Base-by-base conservation (phyloP, 92 coral and sea anemone genomes). In the Blastomussa wellsi region DNA sequence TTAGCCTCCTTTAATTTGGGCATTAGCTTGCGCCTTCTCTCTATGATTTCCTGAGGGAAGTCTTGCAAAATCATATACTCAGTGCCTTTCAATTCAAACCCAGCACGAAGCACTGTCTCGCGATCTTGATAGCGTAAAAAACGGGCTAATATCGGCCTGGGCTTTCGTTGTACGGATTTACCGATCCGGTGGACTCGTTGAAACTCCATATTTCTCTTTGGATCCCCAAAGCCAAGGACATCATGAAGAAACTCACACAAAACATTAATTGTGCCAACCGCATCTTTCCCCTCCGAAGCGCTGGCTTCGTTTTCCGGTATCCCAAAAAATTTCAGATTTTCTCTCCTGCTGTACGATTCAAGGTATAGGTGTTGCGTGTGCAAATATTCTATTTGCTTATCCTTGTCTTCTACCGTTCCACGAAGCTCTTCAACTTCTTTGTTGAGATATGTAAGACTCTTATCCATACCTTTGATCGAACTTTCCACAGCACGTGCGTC, bases 171-270 rank as follows among this genome's bases (percentile, higher is more conserved):
- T 48, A 76, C 64, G 64, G 66, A 76, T 19, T 44, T 76, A 26
- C 64, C 64, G 42, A 76, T 76, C 60, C 80, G 80, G 15, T 76
- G 80, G 31, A 41, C 52, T 55, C 64, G 66, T 70, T 70, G 76
- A 39, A 70, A 33, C 76, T 70, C 76, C 47, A 70, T 70, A 70
- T 39, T 70, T 17, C 47, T 70, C 16, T 39, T 33, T 70, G 76
- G 76, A 70, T 70, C 76, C 47, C 47, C 76, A 70, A 70, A 33
- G 26, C 76, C 76, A 33, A 70, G 39, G 47, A 70, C 76, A 70
- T n/a, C 12, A 33, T 70, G 41, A 33, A 70, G 39, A 70, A 24
- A 70, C 32, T 70, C 76, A 39, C 47, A 70, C 76, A 70, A 39
- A 70, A 70, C 76, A 33, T 70, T 35, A 33, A 33, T 4, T 70